These are phyloP conservation scores for Molossus molossus DNA, from an alignment of 2,797 vertebrate species.

Conservation along the genomic window DNA sequence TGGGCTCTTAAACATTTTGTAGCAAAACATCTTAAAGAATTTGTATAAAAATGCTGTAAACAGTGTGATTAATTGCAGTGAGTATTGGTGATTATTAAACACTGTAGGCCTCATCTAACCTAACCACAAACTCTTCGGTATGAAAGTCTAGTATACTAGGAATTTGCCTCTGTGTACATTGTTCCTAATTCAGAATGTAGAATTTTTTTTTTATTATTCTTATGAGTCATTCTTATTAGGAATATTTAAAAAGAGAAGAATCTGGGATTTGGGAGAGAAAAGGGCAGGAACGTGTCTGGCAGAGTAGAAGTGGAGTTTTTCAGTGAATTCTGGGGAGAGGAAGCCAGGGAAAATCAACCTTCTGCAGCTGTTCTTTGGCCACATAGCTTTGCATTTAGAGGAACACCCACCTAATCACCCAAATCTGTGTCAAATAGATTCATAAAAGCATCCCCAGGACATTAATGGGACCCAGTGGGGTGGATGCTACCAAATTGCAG, in stretches of 20 bases:
- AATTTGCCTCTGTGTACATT: not conserved
- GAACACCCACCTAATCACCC: not conserved
- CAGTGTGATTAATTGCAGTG: no score
- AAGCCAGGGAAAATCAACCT: not conserved
- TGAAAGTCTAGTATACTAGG: not conserved
- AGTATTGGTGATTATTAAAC: not conserved
- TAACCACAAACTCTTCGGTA: not conserved
- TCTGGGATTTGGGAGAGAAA: not conserved
- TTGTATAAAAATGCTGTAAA: not conserved
- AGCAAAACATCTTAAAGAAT: not conserved
- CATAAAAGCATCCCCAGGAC: not conserved
- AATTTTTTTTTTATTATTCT: not conserved
- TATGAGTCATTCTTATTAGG: not conserved
- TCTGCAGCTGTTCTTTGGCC: not conserved
- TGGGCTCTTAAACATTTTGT: not conserved
- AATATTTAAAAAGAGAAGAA: not conserved
- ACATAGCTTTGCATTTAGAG: not conserved
- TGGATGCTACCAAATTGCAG: not conserved
- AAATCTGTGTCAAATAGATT: not conserved
- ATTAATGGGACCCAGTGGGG: not conserved
- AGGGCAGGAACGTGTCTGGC: not conserved
- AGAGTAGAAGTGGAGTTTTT: not conserved
- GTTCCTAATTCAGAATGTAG: not conserved
- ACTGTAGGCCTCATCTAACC: not conserved
- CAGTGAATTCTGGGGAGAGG: not conserved